Evolutionary conservation across 2,113 vertebrate genomes (phyloP).

Genomic region (Tupaia tana): DNA sequence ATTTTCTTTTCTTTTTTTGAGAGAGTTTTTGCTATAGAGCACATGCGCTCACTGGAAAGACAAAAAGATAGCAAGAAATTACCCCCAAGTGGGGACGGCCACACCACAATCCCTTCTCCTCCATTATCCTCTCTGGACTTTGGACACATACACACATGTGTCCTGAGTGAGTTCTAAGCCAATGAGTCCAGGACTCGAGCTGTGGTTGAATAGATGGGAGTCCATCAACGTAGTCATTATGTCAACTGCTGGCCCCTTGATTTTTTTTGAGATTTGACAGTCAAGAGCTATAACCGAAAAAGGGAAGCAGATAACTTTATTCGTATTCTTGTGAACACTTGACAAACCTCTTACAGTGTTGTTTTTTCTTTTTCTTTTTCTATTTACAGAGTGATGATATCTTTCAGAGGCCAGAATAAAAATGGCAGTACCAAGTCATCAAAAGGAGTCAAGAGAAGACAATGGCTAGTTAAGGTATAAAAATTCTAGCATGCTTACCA

Average conservation of each 20-base stretch:
- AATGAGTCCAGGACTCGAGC: no score
- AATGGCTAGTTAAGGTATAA: background rate
- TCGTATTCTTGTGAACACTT: background rate
- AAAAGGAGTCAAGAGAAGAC: background rate
- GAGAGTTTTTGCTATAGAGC: no score
- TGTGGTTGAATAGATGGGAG: no score
- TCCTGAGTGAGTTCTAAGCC: no score
- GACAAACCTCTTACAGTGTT: background rate
- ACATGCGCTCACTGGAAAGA: no score
- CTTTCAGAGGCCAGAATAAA: conserved; percentile 17
- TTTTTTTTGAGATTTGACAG: background rate
- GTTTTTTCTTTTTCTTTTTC: background rate
- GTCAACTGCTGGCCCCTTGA: no score
- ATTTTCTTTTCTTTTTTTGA: background rate
- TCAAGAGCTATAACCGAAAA: background rate
- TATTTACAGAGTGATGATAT: background rate
- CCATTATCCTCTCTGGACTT: no score
- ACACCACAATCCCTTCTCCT: no score
- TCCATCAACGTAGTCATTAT: no score
- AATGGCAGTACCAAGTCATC: conserved; percentile 11
- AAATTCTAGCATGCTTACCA: background rate
- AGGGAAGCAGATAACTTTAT: background rate
- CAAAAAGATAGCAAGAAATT: no score
- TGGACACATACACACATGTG: no score
- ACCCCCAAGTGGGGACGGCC: no score